Base-by-base conservation (phyloP, 2,797 vertebrate species). In the Enoplosus armatus region DNA sequence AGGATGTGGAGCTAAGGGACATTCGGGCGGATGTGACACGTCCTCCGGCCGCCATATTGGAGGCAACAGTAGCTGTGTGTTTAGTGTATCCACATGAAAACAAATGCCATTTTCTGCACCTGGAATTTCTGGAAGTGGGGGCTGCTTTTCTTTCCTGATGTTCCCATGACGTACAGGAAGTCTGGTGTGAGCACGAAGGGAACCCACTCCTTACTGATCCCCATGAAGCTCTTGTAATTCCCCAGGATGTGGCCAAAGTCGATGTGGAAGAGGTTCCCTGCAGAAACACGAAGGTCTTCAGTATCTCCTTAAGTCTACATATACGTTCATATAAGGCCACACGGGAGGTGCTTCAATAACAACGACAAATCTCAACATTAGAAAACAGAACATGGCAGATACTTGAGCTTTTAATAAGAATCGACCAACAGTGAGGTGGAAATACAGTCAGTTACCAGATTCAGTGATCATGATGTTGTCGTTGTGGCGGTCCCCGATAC, bases 401-500 rank as follows among this genome's bases (percentile, higher is more conserved):
- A n/a, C n/a, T n/a, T n/a, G n/a, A n/a, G n/a, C n/a, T n/a, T n/a
- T n/a, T n/a, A n/a, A n/a, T n/a, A n/a, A n/a, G n/a, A n/a, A n/a
- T n/a, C n/a, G n/a, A n/a, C n/a, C 24, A 3, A 9, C 69, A 22
- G 31, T 33, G 45, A 59, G 0, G 58, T 11, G 0, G 58, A 53
- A 67, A n/a, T 4, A 12, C 1, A 54, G 39, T 27, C 7, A 6
- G 7, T 93, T 94, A 99, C 98, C 98, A 65, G 97, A 95, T 86
- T 99, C 98, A 22, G 98, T 99, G 94, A 99, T 98, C 98, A 99
- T 99, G 89, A 99, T 99, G 94, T 99, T 99, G 94, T 99, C 98
- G 4, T 99, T 99, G 92, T 99, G 98, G 29, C 98, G 96, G 91
- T 99, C 98, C 3, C 98, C 98, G 33, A 99, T 99, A 22, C 98